Evolutionary conservation across 2,797 vertebrate species (phyloP), one percentile per base, ranked within the genome.

Genomic region (Sebastes minor): DNA sequence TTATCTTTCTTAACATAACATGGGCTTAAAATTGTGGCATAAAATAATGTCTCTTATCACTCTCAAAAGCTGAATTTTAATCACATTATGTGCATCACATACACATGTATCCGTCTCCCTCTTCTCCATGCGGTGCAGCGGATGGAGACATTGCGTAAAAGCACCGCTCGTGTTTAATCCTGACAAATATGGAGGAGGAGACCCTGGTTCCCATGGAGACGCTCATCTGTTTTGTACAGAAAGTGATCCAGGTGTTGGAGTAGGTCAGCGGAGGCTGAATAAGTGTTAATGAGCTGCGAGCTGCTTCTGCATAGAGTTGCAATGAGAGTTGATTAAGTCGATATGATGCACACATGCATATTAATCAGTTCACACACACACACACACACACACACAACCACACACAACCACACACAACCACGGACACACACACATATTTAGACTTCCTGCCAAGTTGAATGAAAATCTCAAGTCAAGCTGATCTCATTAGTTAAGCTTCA

Each of bases 171-270:
- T 74, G 82, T 88, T 81, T 71, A 64, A 74, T 66, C 67, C 61
- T 32, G 61, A 73, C 70, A 82, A 72, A 77, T 68, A 73, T 32
- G 33, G 68, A 83, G 8, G 66, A 65, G 65, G 68, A 71, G 64
- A 68, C 75, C 25, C 76, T 67, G 55, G 88, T 90, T 87, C n/a
- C 88, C 86, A 86, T 88, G 87, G 89, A 73, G 61, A 90, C 60
- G 0, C 68, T 79, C 63, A 77, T 90, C 72, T 83, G 76, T 68
- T 73, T 74, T 28, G 73, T 28, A 46, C 64, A 74, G 76, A 77
- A 53, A 52, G 64, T 1, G n/a, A 70, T 76, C 65, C 75, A 83
- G 82, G 73, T 88, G 84, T 78, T 71, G 74, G 77, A 67, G 69
- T 67, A 80, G 74, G 73, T 77, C 85, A 80, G 53, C 30, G 7